Percentiles rank a stretch among this genome's conserved stretches.
phyloP scores from a whole-genome alignment of 2,113 vertebrate species.

The Bucco capensis region DNA sequence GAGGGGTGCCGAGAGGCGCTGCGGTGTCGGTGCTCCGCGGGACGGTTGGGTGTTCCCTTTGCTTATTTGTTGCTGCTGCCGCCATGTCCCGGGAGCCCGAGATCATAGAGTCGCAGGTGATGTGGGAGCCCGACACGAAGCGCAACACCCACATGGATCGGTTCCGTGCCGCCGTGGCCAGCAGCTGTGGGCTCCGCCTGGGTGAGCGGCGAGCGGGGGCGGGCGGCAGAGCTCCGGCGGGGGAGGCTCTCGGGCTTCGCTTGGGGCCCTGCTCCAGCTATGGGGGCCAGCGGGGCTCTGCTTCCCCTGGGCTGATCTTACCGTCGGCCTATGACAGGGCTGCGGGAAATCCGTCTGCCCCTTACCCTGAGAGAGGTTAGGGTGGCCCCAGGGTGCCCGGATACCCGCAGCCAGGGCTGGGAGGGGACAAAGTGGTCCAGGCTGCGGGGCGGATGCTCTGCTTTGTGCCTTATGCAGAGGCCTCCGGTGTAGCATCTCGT shows the following conservation, averaged over 20 bases:
- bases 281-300: not conserved
- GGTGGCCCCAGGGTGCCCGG: not conserved
- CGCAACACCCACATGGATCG: conserved; percentile 88
- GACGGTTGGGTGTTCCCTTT: not conserved
- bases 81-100: conserved; percentile 85
- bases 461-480: not conserved
- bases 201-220: conserved; percentile 71
- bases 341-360: accelerated
- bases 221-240: not conserved
- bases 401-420: accelerated
- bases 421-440: accelerated
- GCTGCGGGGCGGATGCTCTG: not conserved
- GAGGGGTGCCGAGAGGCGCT: accelerated
- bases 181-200: conserved; percentile 78
- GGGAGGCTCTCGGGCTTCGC: not conserved
- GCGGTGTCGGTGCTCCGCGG: accelerated
- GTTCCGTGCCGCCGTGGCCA: conserved; percentile 82
- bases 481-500: not conserved
- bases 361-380: accelerated
- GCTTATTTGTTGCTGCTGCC: not conserved
- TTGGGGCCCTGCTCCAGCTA: not conserved
- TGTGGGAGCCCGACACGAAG: conserved; percentile 96
- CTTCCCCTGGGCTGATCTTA: accelerated
- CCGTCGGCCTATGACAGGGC: too few species aligned
- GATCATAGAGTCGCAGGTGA: conserved; percentile 87